These are phyloP conservation scores for Myotis yumanensis DNA, from an alignment of 2,113 vertebrate genomes.

Conservation along the genomic window DNA sequence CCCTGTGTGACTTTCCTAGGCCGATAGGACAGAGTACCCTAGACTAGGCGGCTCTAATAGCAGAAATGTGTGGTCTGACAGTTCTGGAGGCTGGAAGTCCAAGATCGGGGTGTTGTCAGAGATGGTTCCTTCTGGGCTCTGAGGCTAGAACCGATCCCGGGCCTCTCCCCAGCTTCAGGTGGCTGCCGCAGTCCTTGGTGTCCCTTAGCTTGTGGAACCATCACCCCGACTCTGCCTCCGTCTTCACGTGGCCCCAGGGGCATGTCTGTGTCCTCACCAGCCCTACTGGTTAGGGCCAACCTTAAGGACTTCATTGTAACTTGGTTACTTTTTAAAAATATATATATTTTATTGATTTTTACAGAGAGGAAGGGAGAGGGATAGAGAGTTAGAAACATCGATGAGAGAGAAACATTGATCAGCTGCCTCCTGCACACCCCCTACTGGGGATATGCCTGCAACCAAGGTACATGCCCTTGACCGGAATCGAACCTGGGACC, in stretches of 20 bases:
- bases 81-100: not conserved
- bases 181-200: not conserved
- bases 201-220: not conserved
- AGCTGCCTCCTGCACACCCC: no score
- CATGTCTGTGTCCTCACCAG: not conserved
- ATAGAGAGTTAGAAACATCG: not conserved
- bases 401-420: no score
- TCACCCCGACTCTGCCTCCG: accelerated
- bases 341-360: no score
- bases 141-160: not conserved
- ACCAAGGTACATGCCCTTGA: no score
- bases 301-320: not conserved
- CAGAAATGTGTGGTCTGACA: not conserved
- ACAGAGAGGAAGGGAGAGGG: not conserved
- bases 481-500: no score
- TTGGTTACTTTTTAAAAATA: not conserved
- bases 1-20: no score
- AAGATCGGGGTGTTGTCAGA: not conserved
- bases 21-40: not conserved
- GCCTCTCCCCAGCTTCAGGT: not conserved
- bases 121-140: not conserved
- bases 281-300: not conserved
- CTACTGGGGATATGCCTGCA: no score
- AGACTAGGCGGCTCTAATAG: accelerated
- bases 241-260: accelerated